A percentile compares a stretch with the other conserved stretches of the same genome.
phyloP scores from a whole-genome alignment of 2,888 invertebrate species.

The Hypolimnas misippus region DNA sequence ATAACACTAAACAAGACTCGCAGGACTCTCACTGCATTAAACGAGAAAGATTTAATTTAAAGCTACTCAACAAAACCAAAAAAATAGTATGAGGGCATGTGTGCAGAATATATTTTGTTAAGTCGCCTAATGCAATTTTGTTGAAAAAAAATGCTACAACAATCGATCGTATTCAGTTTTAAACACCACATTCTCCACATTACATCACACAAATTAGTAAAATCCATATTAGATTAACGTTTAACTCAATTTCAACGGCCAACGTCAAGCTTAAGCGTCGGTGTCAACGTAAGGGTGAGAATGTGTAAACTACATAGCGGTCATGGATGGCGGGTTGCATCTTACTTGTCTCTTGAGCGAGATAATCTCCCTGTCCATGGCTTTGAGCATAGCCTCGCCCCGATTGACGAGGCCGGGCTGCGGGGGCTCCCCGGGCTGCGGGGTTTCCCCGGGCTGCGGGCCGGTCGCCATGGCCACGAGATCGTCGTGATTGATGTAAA shows the following conservation, averaged over 20 bases:
- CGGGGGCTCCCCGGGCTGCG: conserved; percentile 83
- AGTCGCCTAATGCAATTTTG: conserved; percentile 40
- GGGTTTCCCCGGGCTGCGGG: conserved; percentile 86
- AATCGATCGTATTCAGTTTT: conserved; percentile 28
- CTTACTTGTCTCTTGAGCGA: conserved; percentile 98
- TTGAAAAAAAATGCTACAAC: conserved; percentile 36
- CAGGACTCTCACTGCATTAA: conserved; percentile 50
- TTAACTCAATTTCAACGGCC: too few relatives aligned
- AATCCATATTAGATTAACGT: conserved; percentile 20
- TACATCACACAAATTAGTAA: conserved; percentile 59
- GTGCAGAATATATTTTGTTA: conserved; percentile 77
- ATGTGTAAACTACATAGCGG: conserved; percentile 65
- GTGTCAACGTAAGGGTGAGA: conserved; percentile 66
- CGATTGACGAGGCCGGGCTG: conserved; percentile 84
- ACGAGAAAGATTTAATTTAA: conserved; percentile 43
- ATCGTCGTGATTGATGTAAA: conserved; percentile 99
- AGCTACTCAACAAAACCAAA: conserved; percentile 48
- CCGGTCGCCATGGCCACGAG: conserved; percentile 95
- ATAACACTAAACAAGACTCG: conserved; percentile 55
- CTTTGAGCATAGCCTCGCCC: conserved; percentile 93
- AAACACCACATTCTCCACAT: conserved; percentile 68
- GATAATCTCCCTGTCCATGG: conserved; percentile 96
- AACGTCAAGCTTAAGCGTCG: conserved; percentile 21
- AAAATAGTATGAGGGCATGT: conserved; percentile 56
- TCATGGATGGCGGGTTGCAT: conserved; percentile 65